Base-by-base conservation (phyloP, 2,113 vertebrate genomes). In the Gadus macrocephalus region DNA sequence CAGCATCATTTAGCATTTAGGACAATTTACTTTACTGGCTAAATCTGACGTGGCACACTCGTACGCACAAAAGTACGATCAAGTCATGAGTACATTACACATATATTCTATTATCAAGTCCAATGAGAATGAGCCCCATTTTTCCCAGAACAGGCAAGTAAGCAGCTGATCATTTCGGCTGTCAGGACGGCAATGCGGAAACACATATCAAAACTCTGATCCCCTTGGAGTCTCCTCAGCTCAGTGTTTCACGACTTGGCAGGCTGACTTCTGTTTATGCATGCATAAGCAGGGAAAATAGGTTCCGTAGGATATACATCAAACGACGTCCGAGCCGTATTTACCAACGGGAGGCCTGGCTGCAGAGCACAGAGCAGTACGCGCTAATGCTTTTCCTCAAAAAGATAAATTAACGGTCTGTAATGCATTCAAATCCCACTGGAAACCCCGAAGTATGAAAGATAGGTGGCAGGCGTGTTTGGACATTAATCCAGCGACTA, bases 401-500 rank as follows among this genome's bases (percentile, higher is more conserved):
- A 85, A 88, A 88, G 78, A 89, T 85, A 78, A 86, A 89, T 87
- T 67, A 88, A 91, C 83, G 77, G 74, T 77, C 72, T 75, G 64
- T 87, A 88, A 89, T 90, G 79, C 75, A 89, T 89, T 89, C 76
- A 84, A 85, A 85, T 86, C 83, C 83, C 84, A 75, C 64, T 61
- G 81, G 81, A 87, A 89, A 83, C 71, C 77, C 75, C 73, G 69
- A 81, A 74, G 70, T 81, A 87, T 89, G 80, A 88, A 72, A 88
- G 84, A 86, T 86, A 88, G 87, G 85, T 88, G 79, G 85, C 82
- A 74, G 73, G 82, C 73, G 78, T 76, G 87, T 88, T 89, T 86
- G 78, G 80, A 91, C 85, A 89, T 91, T 90, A 90, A 89, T 91
- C 83, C 82, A 83, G 86, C 81, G 82, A 86, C 83, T 81, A 90